Conservation (phyloP, 2,888 invertebrate genomes). For the Drosophila stalkeri region DNA sequence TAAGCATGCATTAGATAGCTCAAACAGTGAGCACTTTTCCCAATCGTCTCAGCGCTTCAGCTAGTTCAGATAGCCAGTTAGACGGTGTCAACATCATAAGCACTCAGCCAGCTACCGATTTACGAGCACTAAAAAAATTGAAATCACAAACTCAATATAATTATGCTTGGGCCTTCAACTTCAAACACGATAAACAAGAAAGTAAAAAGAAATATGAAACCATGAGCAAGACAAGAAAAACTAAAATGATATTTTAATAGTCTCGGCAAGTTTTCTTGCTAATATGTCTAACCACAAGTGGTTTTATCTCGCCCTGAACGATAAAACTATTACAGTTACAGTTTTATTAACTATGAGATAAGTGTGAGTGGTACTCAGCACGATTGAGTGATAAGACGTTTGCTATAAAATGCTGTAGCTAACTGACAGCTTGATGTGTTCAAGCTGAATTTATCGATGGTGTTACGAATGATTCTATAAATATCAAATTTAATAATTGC, state of each 20-base stretch:
- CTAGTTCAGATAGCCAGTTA: constrained; percentile 16
- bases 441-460: background rate
- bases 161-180: background rate
- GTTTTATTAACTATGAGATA: background rate
- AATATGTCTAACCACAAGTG: background rate
- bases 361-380: background rate
- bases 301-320: background rate
- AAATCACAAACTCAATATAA: constrained; percentile 10
- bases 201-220: background rate
- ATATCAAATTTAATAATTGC: background rate
- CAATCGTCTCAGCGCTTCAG: constrained; percentile 16
- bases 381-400: background rate
- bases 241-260: background rate
- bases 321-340: background rate
- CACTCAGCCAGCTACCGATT: constrained; percentile 6
- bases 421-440: constrained; percentile 1
- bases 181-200: background rate
- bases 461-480: background rate
- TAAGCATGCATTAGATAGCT: constrained; percentile 58
- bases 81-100: constrained; percentile 39
- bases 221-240: background rate
- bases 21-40: constrained; percentile 3
- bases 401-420: background rate
- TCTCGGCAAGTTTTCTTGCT: background rate
- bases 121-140: constrained; percentile 25